Base-by-base conservation (phyloP, 2,888 invertebrate genomes). In the Pheosia gnoma region DNA sequence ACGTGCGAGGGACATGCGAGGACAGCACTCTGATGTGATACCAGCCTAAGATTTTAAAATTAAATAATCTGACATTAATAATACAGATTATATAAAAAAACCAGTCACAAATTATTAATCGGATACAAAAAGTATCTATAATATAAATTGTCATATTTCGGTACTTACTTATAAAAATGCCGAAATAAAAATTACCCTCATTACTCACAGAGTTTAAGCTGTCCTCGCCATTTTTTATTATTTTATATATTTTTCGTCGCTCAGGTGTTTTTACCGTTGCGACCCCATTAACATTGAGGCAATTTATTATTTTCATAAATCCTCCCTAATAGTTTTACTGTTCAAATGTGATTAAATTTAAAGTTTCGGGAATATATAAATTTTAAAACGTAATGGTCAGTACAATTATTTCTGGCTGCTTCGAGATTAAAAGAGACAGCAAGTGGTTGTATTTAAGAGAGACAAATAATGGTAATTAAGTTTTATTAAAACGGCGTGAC, bases 151-250 rank as follows among this genome's bases (percentile, higher is more conserved):
- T 72, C 70, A 75, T 41, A 56, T 72, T 63, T 60, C 55, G 63
- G 69, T 63, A 63, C 71, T 73, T 71, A 73, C 71, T 73, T 71
- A 73, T 59, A 60, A 66, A 66, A 47, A 56, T 67, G 66, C 76
- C 74, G 74, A 69, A 67, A 58, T 71, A 75, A 66, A 74, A 75
- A 73, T 73, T 57, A 62, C 61, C 49, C 60, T 57, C 66, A 74
- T 74, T 67, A 66, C 57, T 74, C 74, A 74, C 59, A 45, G 52
- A 60, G 57, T 67, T 60, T 75, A 74, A 74, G 76, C 76, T 73
- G 76, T 74, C 74, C 59, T 8, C 74, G 43, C 76, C 69, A 74
- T 74, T 69, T 64, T 56, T 75, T 74, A 75, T 67, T 68, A 73
- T 73, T 75, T 75, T 66, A 71, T 53, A 53, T 68, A 67, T 69